Evolutionary conservation across 2,888 invertebrate genomes (phyloP), one percentile per base, ranked within the genome.

Genomic region (Leucozona laternaria): DNA sequence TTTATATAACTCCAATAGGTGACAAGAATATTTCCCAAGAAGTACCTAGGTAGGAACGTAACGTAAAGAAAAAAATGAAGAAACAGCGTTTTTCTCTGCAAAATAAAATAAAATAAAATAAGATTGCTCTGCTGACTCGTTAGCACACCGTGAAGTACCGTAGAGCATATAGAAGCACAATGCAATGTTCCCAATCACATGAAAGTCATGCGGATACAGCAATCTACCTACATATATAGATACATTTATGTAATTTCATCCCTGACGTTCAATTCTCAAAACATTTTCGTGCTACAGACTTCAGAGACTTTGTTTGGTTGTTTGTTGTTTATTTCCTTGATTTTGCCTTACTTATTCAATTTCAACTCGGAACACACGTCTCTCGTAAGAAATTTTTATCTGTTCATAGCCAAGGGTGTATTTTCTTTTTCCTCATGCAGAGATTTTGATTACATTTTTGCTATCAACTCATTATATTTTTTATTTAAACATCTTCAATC

Each of bases 101-200:
- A 48, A 58, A 66, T 43, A 55, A 15, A 40, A 62, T 50, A 73
- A 34, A 22, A 68, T 34, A 50, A 40, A 17, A 71, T 28, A 45
- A 43, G 28, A 40, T 25, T 60, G 77, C 77, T 72, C 72, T 60
- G 77, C 77, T 72, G 78, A 72, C 79, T 72, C 64, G 77, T 71
- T 77, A 64, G 45, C 75, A 4, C 57, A 55, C 55, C 60, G 8
- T 53, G 22, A 64, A 53, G 58, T 60, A 58, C 37, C 72, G 34
- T 45, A 25, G 57, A 60, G 62, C 45, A 25, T 6, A 53, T 2
- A 53, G 50, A 20, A 53, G 7, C 22, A 53, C 25, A 53, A 53
- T 50, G 13, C 50, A 20, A 25, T 22, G 50, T 53, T 53, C 22
- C 13, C 22, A 53, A 53, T 82, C 72, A 58, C 43, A 66, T 71